Evolutionary conservation across 2,888 invertebrate species (phyloP), one percentile per base, ranked within the genome.

Genomic region (Polydesmus complanatus): DNA sequence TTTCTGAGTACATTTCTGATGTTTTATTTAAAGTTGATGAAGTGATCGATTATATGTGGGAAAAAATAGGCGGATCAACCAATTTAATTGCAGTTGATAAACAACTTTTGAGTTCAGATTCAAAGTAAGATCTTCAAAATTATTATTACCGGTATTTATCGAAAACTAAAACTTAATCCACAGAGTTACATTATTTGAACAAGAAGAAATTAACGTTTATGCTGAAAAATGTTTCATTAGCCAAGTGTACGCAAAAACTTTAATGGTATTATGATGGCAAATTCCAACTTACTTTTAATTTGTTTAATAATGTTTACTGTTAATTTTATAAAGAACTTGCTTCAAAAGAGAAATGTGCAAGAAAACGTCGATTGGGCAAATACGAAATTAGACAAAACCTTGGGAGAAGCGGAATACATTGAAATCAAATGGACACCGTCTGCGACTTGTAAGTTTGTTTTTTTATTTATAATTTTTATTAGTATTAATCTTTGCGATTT

Each of bases 161-260:
- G n/a, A n/a, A n/a, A n/a, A n/a, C n/a, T n/a, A n/a, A n/a, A n/a
- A n/a, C n/a, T n/a, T n/a, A n/a, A n/a, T n/a, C n/a, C 3, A 1
- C 26, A 21, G 51, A 21, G 48, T 48, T 18, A 26, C 50, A 19
- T 54, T 62, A 27, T 62, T 62, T 48, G 60, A 62, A 26, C 62
- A 62, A 58, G 62, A 62, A 23, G 62, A 62, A 27, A 26, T 62
- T 23, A 62, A 62, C 23, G 60, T 62, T 8, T 62, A 57, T 58
- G 62, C 62, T 14, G 62, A 62, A 58, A 52, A 48, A n/a, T 55
- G 54, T 3, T 55, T 60, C 19, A 60, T 60, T 23, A 60, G 54
- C 50, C 11, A 22, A 1, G 23, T 21, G n/a, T 60, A 60, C 26
- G 23, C 23, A 23, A 11, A 48, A 22, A 47, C 48, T 47, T 55